A percentile compares a stretch with the other conserved stretches of the same genome.
phyloP scores from a whole-genome alignment of 2,113 vertebrate genomes.

The Piaya cayana region DNA sequence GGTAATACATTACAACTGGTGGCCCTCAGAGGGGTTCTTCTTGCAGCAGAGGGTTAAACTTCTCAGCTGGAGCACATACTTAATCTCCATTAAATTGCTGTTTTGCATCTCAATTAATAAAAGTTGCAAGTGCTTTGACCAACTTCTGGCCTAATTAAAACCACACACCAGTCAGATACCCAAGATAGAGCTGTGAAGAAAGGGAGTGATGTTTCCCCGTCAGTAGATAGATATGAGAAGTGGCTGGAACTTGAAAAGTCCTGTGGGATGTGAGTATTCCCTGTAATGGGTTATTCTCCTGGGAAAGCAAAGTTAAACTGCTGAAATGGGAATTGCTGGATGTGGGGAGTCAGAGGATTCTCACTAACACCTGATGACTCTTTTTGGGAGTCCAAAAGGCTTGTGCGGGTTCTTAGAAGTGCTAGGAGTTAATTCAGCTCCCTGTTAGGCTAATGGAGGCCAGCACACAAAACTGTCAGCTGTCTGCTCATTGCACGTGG shows the following conservation, averaged over 20 bases:
- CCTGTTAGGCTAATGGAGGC: background rate
- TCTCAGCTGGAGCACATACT: background rate
- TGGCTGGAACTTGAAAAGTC: background rate
- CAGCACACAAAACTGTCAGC: background rate
- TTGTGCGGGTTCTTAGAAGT: background rate
- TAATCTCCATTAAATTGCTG: background rate
- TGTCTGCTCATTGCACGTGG: accelerated
- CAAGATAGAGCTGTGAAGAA: background rate
- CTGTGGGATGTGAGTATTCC: background rate
- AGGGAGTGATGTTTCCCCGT: background rate
- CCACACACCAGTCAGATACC: background rate
- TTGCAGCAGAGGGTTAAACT: background rate
- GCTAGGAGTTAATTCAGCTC: background rate
- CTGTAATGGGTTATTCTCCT: accelerated
- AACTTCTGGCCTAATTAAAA: background rate
- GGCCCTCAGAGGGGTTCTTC: background rate
- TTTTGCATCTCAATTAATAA: background rate
- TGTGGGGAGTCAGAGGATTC: background rate
- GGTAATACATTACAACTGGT: background rate
- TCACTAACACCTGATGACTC: background rate
- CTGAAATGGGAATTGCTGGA: background rate
- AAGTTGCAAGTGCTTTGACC: background rate
- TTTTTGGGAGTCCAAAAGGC: background rate
- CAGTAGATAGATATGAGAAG: background rate
- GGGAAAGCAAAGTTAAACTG: background rate